A percentile compares a stretch with the other conserved stretches of the same genome.
Conservation (phyloP, 2,113 vertebrate species). For the Ceyx cyanopectus region DNA sequence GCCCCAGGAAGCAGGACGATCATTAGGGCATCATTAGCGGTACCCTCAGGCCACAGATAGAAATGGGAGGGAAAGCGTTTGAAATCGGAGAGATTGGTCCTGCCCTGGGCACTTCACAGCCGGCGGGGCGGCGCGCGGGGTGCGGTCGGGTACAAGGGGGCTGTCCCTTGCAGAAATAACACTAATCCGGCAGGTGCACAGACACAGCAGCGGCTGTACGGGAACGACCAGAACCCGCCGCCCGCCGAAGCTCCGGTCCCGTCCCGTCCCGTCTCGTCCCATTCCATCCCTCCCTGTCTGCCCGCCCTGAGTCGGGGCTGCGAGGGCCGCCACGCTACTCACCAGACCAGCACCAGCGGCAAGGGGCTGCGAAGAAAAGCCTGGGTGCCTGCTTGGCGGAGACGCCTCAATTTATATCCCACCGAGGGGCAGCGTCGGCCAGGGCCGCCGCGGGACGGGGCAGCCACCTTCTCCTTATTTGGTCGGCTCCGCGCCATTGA, state of each 20-base stretch:
- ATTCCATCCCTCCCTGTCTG: neutral
- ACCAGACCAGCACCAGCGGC: constrained; percentile 74
- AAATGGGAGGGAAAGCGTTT: neutral
- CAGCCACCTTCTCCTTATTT: constrained; percentile 88
- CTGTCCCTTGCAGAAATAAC: neutral
- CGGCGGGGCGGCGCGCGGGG: neutral
- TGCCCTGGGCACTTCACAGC: neutral
- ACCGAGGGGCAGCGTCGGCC: neutral
- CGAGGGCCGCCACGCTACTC: constrained; percentile 55
- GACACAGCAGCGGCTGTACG: neutral
- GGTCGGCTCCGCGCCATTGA: constrained; percentile 79
- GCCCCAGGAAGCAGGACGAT: neutral
- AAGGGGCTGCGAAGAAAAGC: constrained; percentile 55
- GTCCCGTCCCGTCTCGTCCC: neutral
- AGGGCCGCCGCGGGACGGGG: constrained; percentile 40
- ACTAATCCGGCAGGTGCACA: neutral
- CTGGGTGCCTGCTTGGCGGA: constrained; percentile 65
- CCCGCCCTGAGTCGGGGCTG: neutral
- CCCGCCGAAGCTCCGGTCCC: neutral
- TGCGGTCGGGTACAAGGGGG: neutral
- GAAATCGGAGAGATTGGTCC: neutral
- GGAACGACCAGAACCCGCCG: neutral
- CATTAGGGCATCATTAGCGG: neutral
- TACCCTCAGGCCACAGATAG: neutral
- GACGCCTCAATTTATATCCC: constrained; percentile 75